phyloP scores from a whole-genome alignment of 1,140 invertebrate genomes.

The Vanessa atalanta region DNA sequence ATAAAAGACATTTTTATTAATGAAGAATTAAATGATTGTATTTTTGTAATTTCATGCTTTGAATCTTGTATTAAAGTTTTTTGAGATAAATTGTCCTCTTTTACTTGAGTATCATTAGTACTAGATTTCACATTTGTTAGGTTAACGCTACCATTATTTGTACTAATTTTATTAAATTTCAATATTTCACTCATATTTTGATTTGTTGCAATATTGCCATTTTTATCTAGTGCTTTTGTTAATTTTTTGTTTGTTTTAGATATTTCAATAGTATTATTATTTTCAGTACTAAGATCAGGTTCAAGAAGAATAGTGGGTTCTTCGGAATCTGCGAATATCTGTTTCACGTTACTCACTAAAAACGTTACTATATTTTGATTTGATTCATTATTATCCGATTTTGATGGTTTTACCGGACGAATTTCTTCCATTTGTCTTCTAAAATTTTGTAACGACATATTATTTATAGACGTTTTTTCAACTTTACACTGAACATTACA shows the following conservation, averaged over 20 bases:
- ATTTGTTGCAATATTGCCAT: neutral
- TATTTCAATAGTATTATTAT: neutral
- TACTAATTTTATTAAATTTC: neutral
- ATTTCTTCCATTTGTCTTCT: constrained; percentile 52
- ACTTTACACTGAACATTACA: constrained; percentile 5
- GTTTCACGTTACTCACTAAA: constrained; percentile 57
- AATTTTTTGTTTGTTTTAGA: neutral
- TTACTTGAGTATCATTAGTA: neutral
- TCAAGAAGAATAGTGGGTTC: constrained; percentile 24
- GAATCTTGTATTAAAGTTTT: constrained; percentile 40
- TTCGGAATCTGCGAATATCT: constrained; percentile 50
- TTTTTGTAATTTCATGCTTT: constrained; percentile 32
- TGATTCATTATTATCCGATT: constrained; percentile 33
- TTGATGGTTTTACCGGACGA: constrained; percentile 33
- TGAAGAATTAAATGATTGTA: constrained; percentile 5
- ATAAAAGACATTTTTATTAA: neutral
- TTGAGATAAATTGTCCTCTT: constrained; percentile 24
- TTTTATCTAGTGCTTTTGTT: neutral
- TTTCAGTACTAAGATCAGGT: neutral
- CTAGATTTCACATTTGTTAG: neutral
- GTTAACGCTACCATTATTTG: neutral
- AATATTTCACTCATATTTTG: neutral
- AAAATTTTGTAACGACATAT: constrained; percentile 42
- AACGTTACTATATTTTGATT: constrained; percentile 53
- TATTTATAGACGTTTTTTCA: constrained; percentile 23